Percentiles rank a stretch among this genome's conserved stretches.
These are phyloP conservation scores for Nibea albiflora DNA, from an alignment of 2,113 vertebrate species.

Conservation along the genomic window DNA sequence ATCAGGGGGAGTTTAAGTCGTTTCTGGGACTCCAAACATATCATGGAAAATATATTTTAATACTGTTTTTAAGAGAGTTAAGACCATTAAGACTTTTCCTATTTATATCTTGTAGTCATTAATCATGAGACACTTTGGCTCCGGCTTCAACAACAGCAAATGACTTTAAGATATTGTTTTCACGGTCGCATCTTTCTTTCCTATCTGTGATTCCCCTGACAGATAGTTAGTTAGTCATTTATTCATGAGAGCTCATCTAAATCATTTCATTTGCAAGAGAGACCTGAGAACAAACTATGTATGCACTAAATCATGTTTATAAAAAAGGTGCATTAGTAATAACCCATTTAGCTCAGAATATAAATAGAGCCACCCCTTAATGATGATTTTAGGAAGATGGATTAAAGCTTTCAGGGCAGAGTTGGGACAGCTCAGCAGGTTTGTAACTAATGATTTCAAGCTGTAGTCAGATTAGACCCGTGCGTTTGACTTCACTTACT, in stretches of 20 bases:
- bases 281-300: background rate
- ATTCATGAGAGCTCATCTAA: background rate
- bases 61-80: background rate
- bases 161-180: background rate
- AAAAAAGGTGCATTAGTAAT: background rate
- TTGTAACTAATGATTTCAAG: slow-evolving; percentile 4
- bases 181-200: background rate
- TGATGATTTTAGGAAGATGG: background rate
- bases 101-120: too few relatives aligned
- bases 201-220: background rate
- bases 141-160: background rate
- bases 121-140: background rate
- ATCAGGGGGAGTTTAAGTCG: background rate
- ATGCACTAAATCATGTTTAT: background rate
- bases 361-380: background rate
- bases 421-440: background rate
- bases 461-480: background rate
- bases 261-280: background rate
- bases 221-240: background rate
- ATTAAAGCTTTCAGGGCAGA: background rate
- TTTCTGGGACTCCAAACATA: background rate
- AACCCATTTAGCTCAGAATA: background rate
- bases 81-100: background rate
- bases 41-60: too few relatives aligned
- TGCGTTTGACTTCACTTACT: background rate